These are phyloP conservation scores for Prenolepis imparis DNA, from an alignment of 2,888 invertebrate species.

Conservation along the genomic window DNA sequence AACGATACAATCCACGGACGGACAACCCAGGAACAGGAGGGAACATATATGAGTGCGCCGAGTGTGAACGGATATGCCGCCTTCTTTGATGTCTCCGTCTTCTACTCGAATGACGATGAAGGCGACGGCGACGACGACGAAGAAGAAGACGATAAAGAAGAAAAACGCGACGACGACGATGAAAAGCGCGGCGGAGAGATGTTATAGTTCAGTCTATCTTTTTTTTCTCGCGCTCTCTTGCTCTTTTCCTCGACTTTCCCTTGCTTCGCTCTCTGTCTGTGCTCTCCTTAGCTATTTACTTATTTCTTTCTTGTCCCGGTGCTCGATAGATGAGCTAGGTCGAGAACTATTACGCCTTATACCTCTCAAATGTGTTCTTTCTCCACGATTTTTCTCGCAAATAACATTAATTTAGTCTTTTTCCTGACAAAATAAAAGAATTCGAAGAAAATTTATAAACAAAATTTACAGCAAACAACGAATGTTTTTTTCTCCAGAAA, in stretches of 20 bases:
- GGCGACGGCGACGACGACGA: slow-evolving; percentile 51
- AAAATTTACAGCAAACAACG: neutral
- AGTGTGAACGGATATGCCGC: slow-evolving; percentile 86
- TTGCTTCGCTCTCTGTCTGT: slow-evolving; percentile 22
- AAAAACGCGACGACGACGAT: slow-evolving; percentile 30
- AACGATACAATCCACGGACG: slow-evolving; percentile 70
- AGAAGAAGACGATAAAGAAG: slow-evolving; percentile 37
- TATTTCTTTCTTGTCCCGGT: slow-evolving; percentile 21
- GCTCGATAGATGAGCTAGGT: neutral
- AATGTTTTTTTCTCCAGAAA: neutral
- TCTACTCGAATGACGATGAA: slow-evolving; percentile 52
- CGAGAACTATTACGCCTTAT: slow-evolving; percentile 41
- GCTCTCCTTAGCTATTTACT: slow-evolving; percentile 47
- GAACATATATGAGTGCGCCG: slow-evolving; percentile 75
- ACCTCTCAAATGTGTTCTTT: neutral
- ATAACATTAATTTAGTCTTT: slow-evolving; percentile 2
- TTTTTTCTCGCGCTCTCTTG: slow-evolving; percentile 19
- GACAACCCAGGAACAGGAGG: slow-evolving; percentile 64
- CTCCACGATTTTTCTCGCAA: neutral
- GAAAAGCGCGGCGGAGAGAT: slow-evolving; percentile 38
- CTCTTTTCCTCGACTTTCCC: slow-evolving; percentile 16
- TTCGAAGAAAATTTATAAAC: neutral
- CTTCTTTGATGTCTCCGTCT: slow-evolving; percentile 83
- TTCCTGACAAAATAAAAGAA: slow-evolving; percentile 9
- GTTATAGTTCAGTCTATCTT: slow-evolving; percentile 24